A percentile compares a stretch with the other conserved stretches of the same genome.
Evolutionary conservation across 2,797 vertebrate species (phyloP).

Genomic region (Phaenicophaeus curvirostris): DNA sequence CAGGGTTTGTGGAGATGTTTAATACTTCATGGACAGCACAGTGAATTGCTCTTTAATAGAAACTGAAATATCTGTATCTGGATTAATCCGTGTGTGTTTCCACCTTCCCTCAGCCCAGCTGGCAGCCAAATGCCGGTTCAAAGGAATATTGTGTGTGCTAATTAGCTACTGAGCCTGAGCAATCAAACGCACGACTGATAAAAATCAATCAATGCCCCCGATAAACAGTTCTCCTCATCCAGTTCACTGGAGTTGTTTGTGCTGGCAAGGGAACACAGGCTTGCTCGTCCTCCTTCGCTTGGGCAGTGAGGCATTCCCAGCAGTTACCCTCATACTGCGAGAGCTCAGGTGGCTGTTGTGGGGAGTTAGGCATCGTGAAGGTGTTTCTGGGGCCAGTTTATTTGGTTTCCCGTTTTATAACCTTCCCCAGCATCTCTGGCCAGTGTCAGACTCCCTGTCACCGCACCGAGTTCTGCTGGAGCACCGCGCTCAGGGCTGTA

Average conservation of each 20-base stretch:
- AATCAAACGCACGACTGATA: not conserved
- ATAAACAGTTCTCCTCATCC: not conserved
- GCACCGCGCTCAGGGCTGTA: not conserved
- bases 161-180: not conserved
- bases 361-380: too few relatives aligned
- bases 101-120: not conserved
- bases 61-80: not conserved
- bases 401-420: not conserved
- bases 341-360: not conserved
- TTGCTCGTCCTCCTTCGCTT: not conserved
- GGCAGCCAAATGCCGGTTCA: not conserved
- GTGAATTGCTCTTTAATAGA: conserved; percentile 45
- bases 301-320: not conserved
- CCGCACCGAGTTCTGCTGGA: not conserved
- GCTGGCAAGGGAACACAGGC: rapidly evolving
- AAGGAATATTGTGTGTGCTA: not conserved
- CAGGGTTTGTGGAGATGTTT: not conserved
- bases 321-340: rapidly evolving
- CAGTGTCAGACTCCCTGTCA: rapidly evolving
- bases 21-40: not conserved
- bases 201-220: not conserved
- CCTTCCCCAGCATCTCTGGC: not conserved
- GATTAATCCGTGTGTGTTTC: not conserved
- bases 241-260: not conserved
- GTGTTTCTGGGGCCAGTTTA: not conserved